Conservation (phyloP, 2,113 vertebrate species). For the Brienomyrus brachyistius region DNA sequence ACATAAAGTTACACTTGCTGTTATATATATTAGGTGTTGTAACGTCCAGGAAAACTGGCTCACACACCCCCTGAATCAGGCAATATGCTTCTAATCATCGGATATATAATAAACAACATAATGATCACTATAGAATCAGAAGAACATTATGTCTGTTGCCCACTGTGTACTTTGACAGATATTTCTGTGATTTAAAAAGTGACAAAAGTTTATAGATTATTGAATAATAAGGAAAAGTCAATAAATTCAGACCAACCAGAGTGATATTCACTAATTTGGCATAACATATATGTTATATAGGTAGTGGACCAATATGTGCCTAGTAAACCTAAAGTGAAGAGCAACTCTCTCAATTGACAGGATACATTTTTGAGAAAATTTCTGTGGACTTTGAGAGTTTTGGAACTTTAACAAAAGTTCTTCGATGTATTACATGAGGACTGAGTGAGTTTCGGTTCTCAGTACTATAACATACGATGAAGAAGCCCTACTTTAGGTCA, state of each 20-base stretch:
- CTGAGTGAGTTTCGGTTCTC: neutral
- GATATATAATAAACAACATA: neutral
- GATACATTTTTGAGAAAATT: neutral
- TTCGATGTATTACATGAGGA: neutral
- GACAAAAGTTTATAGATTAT: slow-evolving; percentile 77
- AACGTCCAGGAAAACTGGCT: neutral
- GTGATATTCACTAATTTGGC: slow-evolving; percentile 53
- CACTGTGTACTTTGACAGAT: slow-evolving; percentile 45
- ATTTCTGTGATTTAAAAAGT: slow-evolving; percentile 67
- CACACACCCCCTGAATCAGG: neutral
- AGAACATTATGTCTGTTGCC: neutral
- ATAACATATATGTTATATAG: neutral
- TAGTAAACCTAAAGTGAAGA: neutral
- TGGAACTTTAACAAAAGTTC: neutral
- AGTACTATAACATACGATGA: neutral
- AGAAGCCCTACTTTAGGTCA: neutral
- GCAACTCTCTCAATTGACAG: neutral
- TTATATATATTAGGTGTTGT: neutral
- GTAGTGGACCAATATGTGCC: neutral
- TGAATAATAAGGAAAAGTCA: slow-evolving; percentile 75
- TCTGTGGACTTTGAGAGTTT: neutral
- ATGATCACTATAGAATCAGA: neutral
- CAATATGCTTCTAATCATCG: neutral
- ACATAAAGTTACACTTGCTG: neutral
- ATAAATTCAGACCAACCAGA: slow-evolving; percentile 59